These are phyloP conservation scores for Bombyx mandarina DNA, from an alignment of 1,140 invertebrate species.

Conservation along the genomic window DNA sequence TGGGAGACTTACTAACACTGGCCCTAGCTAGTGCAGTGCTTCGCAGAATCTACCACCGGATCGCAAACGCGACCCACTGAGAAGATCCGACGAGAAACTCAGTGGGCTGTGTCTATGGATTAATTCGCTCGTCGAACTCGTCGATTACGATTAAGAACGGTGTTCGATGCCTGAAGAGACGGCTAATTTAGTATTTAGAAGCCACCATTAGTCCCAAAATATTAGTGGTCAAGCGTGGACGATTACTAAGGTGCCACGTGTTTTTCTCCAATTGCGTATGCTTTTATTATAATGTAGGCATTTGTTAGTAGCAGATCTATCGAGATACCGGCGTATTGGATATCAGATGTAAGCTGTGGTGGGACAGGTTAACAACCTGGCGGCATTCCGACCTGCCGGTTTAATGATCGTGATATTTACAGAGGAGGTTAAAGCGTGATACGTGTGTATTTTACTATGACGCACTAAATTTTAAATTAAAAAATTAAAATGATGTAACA, in stretches of 20 bases:
- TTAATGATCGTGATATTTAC: conserved; percentile 39
- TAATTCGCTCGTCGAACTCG: no score
- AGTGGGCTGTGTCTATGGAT: no score
- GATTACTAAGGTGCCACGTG: conserved; percentile 5
- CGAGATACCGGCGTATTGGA: conserved; percentile 47
- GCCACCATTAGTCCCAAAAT: neutral
- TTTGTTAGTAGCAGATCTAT: conserved; percentile 49
- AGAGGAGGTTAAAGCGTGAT: conserved; percentile 22
- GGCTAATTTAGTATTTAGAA: no score
- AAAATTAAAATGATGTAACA: neutral
- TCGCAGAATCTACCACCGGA: no score
- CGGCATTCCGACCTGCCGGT: conserved; percentile 40
- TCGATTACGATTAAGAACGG: no score
- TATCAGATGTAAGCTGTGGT: conserved; percentile 48
- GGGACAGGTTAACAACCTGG: conserved; percentile 52
- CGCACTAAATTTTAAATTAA: neutral
- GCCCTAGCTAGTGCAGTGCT: no score
- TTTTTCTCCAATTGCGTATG: conserved; percentile 16
- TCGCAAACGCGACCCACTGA: no score
- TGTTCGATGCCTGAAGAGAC: no score
- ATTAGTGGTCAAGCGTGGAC: conserved; percentile 2
- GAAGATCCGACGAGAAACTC: no score
- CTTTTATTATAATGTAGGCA: conserved; percentile 46
- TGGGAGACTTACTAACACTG: no score
- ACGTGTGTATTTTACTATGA: conserved; percentile 1